These are phyloP conservation scores for Malurus cyaneus DNA, from an alignment of 2,113 vertebrate genomes.

Conservation along the genomic window DNA sequence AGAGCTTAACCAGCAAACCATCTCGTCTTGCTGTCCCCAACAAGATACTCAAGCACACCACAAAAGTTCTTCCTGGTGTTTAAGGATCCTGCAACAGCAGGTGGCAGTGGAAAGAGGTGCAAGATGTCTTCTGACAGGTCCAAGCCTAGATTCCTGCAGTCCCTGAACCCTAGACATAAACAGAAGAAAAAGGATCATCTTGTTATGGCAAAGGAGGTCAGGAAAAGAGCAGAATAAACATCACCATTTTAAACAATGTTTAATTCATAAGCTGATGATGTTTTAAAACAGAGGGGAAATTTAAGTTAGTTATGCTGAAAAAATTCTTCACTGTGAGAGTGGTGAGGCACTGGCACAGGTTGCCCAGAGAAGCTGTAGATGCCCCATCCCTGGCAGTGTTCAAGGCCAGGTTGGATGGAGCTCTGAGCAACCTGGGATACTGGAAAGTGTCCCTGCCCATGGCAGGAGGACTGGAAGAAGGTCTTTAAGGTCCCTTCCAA, in stretches of 20 bases:
- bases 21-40: neutral
- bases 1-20: neutral
- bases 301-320: fast-evolving
- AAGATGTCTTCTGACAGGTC: neutral
- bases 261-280: neutral
- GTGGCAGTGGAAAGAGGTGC: neutral
- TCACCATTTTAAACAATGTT: neutral
- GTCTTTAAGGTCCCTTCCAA: neutral
- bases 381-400: fast-evolving
- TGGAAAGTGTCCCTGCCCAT: neutral
- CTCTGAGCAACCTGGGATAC: neutral
- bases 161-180: neutral
- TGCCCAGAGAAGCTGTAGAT: neutral
- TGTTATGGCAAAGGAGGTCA: neutral
- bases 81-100: neutral
- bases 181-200: neutral
- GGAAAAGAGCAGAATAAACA: neutral
- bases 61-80: neutral
- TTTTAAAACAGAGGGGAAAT: neutral
- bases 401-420: neutral
- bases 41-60: neutral
- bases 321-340: fast-evolving
- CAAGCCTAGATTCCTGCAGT: neutral
- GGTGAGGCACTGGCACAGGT: neutral
- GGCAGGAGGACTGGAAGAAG: neutral